Percentiles rank a stretch among this genome's conserved stretches.
Evolutionary conservation across 2,113 vertebrate species (phyloP).

Genomic region (Serinus canaria): DNA sequence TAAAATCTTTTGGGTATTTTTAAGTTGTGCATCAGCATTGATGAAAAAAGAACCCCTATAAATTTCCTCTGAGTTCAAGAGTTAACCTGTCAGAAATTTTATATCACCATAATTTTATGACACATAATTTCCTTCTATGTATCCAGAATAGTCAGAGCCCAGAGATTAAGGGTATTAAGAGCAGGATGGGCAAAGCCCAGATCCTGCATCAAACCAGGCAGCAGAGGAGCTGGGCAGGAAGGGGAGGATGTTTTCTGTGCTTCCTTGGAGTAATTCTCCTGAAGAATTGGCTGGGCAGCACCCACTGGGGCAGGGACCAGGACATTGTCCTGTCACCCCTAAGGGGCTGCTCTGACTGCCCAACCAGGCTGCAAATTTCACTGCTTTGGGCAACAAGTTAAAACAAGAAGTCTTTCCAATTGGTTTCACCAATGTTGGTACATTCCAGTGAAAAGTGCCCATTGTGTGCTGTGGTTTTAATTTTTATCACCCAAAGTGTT

Average conservation of each 20-base stretch:
- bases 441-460: neutral
- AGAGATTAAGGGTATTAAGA: constrained; percentile 33
- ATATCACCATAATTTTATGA: neutral
- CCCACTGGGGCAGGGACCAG: neutral
- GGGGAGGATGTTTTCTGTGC: neutral
- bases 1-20: neutral
- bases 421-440: neutral
- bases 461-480: neutral
- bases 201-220: neutral
- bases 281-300: neutral
- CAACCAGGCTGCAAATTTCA: neutral
- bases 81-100: neutral
- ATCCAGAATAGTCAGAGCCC: neutral
- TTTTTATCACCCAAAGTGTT: neutral
- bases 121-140: neutral
- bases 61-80: neutral
- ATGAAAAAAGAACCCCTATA: neutral
- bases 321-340: rapidly evolving
- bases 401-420: neutral
- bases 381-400: neutral
- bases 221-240: neutral
- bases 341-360: neutral
- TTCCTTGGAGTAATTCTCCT: neutral
- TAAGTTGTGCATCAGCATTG: neutral
- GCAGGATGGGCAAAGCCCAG: neutral